Percentiles rank a stretch among this genome's conserved stretches.
Evolutionary conservation across 1,140 invertebrate species (phyloP).

Genomic region (Propsilocerus akamusi): DNA sequence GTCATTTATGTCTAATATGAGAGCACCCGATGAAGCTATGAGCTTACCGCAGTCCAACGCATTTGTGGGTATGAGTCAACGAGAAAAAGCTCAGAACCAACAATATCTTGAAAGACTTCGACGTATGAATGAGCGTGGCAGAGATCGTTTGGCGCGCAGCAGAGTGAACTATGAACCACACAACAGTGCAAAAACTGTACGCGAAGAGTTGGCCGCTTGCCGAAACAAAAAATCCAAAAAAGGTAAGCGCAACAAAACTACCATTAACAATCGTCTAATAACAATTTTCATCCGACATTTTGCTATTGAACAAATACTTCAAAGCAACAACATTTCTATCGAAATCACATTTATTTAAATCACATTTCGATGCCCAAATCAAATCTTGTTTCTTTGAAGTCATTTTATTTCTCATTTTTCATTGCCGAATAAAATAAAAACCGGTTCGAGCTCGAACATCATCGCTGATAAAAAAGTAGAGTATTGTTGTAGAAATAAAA

Average conservation of each 20-base stretch:
- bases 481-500: background rate
- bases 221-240: background rate
- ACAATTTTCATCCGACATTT: background rate
- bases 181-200: background rate
- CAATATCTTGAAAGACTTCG: background rate
- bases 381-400: slow-evolving; percentile 1
- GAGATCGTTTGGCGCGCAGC: background rate
- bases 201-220: background rate
- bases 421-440: background rate
- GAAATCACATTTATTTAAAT: slow-evolving; percentile 1
- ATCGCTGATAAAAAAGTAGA: background rate
- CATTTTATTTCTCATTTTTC: slow-evolving; percentile 2
- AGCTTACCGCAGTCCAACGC: background rate
- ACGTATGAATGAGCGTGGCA: background rate
- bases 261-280: no score
- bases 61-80: background rate
- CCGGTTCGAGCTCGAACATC: background rate
- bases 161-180: background rate
- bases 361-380: background rate
- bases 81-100: background rate
- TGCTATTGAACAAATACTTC: background rate
- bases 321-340: background rate
- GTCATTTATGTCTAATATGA: background rate
- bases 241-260: background rate
- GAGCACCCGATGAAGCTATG: background rate